A percentile compares a stretch with the other conserved stretches of the same genome.
These are phyloP conservation scores for Acrobasis consociella DNA, from an alignment of 2,888 invertebrate genomes.

Conservation along the genomic window DNA sequence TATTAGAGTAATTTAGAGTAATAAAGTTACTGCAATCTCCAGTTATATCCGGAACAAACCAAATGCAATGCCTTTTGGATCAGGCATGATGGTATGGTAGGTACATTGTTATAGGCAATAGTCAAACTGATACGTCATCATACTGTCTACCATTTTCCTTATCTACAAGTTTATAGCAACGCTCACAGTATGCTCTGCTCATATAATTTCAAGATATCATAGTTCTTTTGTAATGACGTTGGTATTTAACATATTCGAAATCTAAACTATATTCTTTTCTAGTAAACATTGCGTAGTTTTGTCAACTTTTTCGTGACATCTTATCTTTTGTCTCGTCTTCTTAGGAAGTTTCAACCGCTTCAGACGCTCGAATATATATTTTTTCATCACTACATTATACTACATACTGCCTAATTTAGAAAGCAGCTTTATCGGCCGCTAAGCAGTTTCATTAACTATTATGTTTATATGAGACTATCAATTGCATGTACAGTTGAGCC, in stretches of 20 bases:
- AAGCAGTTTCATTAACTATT: conserved; percentile 1
- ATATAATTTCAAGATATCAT: no score
- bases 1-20: no score
- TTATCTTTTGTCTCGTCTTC: background rate
- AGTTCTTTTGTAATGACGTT: no score
- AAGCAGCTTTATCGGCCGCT: background rate
- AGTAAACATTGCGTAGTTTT: background rate
- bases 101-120: no score
- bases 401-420: background rate
- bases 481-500: conserved; percentile 7
- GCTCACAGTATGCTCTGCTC: no score
- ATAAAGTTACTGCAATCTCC: no score
- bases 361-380: background rate
- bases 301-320: background rate
- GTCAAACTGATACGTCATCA: no score
- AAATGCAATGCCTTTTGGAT: no score
- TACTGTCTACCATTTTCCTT: no score
- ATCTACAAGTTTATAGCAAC: no score
- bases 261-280: background rate
- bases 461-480: conserved; percentile 6
- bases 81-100: no score
- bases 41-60: no score
- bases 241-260: background rate
- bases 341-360: background rate
- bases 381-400: background rate